phyloP scores from a whole-genome alignment of 1,140 invertebrate species.

The Conus betulinus region DNA sequence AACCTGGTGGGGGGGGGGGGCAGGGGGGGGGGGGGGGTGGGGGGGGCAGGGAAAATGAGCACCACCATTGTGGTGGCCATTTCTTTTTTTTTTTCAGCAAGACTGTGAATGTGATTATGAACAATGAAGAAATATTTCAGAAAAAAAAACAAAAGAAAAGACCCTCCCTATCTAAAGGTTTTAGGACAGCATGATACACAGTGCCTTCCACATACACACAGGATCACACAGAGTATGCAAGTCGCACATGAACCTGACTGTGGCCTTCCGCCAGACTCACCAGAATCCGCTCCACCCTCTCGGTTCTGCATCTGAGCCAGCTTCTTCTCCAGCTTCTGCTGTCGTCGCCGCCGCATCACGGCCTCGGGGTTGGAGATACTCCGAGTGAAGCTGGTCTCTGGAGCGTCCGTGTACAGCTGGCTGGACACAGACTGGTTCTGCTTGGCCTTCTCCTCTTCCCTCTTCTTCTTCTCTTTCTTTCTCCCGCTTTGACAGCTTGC shows the following conservation, averaged over 20 bases:
- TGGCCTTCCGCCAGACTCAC: conserved; percentile 41
- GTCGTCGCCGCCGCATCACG: conserved; percentile 96
- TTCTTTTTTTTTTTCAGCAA: too few relatives aligned
- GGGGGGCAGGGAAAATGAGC: too few relatives aligned
- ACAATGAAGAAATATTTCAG: too few relatives aligned
- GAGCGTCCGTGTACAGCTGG: conserved; percentile 83
- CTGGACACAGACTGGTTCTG: conserved; percentile 68
- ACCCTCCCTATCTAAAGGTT: too few relatives aligned
- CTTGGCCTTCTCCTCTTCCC: conserved; percentile 89
- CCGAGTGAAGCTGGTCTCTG: conserved; percentile 95
- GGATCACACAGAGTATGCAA: not conserved
- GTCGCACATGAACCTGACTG: not conserved
- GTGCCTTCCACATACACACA: not conserved
- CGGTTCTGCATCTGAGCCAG: conserved; percentile 96
- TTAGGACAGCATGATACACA: too few relatives aligned
- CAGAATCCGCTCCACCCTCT: conserved; percentile 83
- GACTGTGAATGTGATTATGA: too few relatives aligned
- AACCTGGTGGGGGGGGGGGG: too few relatives aligned
- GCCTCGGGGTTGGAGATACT: conserved; percentile 99
- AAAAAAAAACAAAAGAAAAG: too few relatives aligned
- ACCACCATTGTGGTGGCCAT: too few relatives aligned
- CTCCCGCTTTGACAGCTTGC: conserved; percentile 98
- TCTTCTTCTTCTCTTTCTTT: conserved; percentile 97
- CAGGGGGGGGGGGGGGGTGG: too few relatives aligned
- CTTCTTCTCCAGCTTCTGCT: conserved; percentile 97